Percentiles rank a stretch among this genome's conserved stretches.
Conservation (phyloP, 1,140 invertebrate species). For the Trinorchestia longiramus region DNA sequence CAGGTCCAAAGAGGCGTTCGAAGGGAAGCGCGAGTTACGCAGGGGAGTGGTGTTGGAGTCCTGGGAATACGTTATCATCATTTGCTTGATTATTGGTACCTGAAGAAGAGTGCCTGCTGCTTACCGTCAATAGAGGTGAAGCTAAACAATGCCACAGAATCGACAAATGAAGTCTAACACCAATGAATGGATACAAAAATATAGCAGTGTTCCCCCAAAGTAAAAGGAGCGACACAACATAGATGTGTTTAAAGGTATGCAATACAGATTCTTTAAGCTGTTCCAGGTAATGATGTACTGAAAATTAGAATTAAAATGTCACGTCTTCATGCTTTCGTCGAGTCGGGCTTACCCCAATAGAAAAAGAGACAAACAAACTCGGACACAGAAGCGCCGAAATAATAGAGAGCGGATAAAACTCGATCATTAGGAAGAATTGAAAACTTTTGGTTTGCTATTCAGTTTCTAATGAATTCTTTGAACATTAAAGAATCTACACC, state of each 20-base stretch:
- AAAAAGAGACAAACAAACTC: not conserved
- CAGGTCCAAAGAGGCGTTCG: conserved; percentile 58
- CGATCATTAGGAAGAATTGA: no score
- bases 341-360: not conserved
- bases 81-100: not conserved
- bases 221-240: not conserved
- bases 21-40: conserved; percentile 51
- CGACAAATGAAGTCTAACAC: not conserved
- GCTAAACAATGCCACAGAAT: not conserved
- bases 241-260: not conserved
- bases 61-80: conserved; percentile 19
- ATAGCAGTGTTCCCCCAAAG: not conserved
- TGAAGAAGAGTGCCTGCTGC: not conserved
- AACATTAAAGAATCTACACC: not conserved
- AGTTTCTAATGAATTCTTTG: not conserved
- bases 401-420: no score
- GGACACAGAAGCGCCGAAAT: no score
- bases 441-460: not conserved
- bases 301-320: not conserved
- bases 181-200: not conserved
- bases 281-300: not conserved
- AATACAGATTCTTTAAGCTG: not conserved
- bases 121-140: not conserved
- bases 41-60: conserved; percentile 18
- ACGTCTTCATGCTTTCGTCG: not conserved